Base-by-base conservation (phyloP, 2,113 vertebrate genomes). In the Chlamydotis undulata region DNA sequence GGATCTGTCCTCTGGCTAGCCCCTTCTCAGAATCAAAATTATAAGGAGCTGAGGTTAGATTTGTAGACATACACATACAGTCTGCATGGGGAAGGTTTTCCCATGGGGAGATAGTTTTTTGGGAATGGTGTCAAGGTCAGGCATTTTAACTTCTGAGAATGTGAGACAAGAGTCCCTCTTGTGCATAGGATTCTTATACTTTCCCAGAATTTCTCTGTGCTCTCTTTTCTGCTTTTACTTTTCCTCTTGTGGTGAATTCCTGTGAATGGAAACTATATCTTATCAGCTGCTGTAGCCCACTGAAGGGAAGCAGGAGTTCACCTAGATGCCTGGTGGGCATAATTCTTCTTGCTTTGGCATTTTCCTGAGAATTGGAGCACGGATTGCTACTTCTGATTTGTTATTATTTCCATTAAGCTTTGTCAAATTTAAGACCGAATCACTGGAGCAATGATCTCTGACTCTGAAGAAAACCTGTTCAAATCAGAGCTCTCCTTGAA, bases 241-340 rank as follows among this genome's bases (percentile, higher is more conserved):
- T 95, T 83, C 65, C 31, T 96, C 68, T 89, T 79, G 43, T 70
- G 70, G 68, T 69, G 45, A 91, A 81, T 69, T 96, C 37, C 57
- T 18, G 7, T 61, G 57, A 96, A 47, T 65, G 39, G 59, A 67
- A 79, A 49, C 31, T 73, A 56, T 15, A 55, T 86, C 88, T 89
- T 59, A 29, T 86, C 78, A 89, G 43, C 52, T 84, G 49, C 35
- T 79, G 39, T 87, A 43, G 35, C 33, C 19, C 8, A 12, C 25
- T 53, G 65, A 76, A 65, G 39, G 47, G 43, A 79, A 82, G 15
- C 7, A 28, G 3, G 5, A 19, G 39, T 85, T 79, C 16, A 78
- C 19, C 4, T 49, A 60, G 24, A 16, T 55, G 7, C 21, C 79
- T 52, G 3, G 13, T 61, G 68, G 39, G 17, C 5, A 91, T 88